Conservation (phyloP, 2,797 vertebrate genomes). For the Pelochelys cantorii region DNA sequence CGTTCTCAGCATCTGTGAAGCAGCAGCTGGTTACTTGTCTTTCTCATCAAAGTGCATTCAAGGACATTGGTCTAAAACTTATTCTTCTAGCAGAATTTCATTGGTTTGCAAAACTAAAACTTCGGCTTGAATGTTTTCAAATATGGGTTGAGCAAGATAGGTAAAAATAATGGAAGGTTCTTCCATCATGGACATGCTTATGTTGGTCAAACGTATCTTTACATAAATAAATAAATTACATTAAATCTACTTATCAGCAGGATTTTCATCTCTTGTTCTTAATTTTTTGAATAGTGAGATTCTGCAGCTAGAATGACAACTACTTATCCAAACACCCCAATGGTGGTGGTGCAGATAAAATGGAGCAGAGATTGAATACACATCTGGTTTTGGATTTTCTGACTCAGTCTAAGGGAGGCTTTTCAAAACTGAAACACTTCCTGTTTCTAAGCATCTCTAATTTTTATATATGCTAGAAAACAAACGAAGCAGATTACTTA, state of each 20-base stretch:
- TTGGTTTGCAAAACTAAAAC: constrained; percentile 71
- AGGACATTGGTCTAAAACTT: constrained; percentile 79
- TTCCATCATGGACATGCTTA: background rate
- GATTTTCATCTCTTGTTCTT: background rate
- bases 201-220: background rate
- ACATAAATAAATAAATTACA: background rate
- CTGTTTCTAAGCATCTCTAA: background rate
- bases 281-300: background rate
- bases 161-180: constrained; percentile 24
- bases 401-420: background rate
- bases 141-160: constrained; percentile 67
- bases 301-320: background rate
- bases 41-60: constrained; percentile 84
- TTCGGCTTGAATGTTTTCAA: constrained; percentile 51
- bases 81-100: constrained; percentile 72
- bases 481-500: background rate
- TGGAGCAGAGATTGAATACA: background rate
- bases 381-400: background rate
- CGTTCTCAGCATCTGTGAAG: constrained; percentile 80
- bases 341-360: background rate
- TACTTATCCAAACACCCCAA: background rate
- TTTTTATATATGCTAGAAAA: background rate
- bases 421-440: background rate
- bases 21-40: constrained; percentile 82
- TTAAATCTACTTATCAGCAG: background rate